Evolutionary conservation across 1,140 invertebrate species (phyloP), one percentile per base, ranked within the genome.

Genomic region (Eupeodes corollae): DNA sequence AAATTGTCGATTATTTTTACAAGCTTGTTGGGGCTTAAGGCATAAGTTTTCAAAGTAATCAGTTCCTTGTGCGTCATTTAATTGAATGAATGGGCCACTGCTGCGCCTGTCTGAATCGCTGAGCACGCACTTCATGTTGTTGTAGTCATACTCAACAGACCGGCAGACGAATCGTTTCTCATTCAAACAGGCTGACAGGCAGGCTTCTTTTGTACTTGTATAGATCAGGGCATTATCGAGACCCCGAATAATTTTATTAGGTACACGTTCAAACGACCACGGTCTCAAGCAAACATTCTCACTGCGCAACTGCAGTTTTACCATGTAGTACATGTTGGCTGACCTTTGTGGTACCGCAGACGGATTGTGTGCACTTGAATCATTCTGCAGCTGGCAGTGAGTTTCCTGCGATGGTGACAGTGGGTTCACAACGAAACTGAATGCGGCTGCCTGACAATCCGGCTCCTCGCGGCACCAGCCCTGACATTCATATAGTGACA

Each of bases 41-140:
- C 91, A 95, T n/a, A 93, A 74, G 71, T 94, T 95, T 73, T 95
- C 91, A 66, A 94, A 95, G 61, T 94, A 95, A 67, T 95, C 91
- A 5, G 91, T 86, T 18, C 90, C 91, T 55, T 86, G 85, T 2
- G 87, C 86, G 56, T 94, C 90, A 2, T 88, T 82, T 49, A 94
- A 81, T 58, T 91, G 86, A 3, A 86, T 79, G 58, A 83, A 83
- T 60, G 87, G 86, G 1, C 83, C 85, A 1, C 83, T 86, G 0
- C 88, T 88, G 51, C 91, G 75, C 15, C 91, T 73, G 65, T 94
- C 91, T 6, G 86, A 83, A 59, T 93, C 89, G 59, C 86, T 89
- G 13, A 94, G 74, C 47, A 90, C 84, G 59, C 91, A 94, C 56
- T 92, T 84, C 52, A 93, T 79, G 26, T 86, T 91, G 31, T 88